A percentile compares a stretch with the other conserved stretches of the same genome.
Evolutionary conservation across 2,113 vertebrate genomes (phyloP).

Genomic region (Lethenteron reissneri): DNA sequence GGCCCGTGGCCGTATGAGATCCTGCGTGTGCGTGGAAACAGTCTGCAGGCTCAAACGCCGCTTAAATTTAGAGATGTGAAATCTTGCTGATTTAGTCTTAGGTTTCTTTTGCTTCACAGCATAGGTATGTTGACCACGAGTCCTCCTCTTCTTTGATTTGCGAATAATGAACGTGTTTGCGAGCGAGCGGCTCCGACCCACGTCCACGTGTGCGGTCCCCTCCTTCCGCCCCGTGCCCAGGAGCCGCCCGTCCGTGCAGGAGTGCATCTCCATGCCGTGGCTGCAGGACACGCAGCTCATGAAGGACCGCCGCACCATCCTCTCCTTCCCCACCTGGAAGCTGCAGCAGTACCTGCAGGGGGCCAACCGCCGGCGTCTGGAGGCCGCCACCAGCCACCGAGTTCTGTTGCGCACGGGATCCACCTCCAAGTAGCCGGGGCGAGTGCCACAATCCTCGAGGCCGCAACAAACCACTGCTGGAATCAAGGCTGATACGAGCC

Average conservation of each 20-base stretch:
- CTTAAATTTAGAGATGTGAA: too few species aligned
- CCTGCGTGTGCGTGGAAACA: too few species aligned
- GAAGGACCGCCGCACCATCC: conserved; percentile 1
- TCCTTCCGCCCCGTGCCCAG: conserved; percentile 20
- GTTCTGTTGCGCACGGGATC: conserved; percentile 1
- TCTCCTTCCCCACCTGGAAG: conserved; percentile 4
- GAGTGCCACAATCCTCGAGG: too few species aligned
- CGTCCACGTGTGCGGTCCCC: neutral
- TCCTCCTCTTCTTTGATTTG: neutral
- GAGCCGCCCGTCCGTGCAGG: conserved; percentile 73
- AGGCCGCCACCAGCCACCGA: conserved; percentile 1
- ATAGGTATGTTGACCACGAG: too few species aligned
- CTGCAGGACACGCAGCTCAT: conserved; percentile 1
- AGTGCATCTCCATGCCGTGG: conserved; percentile 42
- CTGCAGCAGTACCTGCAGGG: conserved; percentile 5
- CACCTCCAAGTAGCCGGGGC: neutral
- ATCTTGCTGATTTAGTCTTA: neutral
- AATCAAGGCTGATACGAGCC: too few species aligned
- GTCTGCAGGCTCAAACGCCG: too few species aligned
- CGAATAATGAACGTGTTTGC: neutral
- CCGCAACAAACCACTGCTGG: too few species aligned
- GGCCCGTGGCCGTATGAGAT: too few species aligned
- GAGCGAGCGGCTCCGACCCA: neutral
- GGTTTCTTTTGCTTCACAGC: neutral
- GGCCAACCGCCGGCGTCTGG: neutral